Evolutionary conservation across 2,113 vertebrate species (phyloP).

Genomic region (Apeltes quadracus): DNA sequence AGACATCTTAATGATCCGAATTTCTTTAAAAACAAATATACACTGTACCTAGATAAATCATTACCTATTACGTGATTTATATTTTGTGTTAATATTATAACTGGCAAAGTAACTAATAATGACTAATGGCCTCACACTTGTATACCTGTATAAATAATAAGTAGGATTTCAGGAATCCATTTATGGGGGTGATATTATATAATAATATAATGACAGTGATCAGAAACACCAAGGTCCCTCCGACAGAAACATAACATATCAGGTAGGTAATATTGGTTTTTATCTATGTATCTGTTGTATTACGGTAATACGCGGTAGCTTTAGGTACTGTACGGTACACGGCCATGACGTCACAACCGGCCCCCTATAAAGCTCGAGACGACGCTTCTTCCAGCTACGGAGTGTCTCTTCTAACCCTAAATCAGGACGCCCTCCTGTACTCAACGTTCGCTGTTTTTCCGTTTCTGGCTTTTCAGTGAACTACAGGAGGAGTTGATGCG

Average conservation of each 20-base stretch:
- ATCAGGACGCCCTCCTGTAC: not conserved
- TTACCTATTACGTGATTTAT: not conserved
- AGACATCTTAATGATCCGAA: not conserved
- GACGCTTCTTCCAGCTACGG: not conserved
- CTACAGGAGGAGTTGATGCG: constrained; percentile 40
- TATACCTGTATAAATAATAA: not conserved
- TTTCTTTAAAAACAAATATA: not conserved
- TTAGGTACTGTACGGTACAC: constrained; percentile 7
- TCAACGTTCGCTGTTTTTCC: constrained; percentile 59
- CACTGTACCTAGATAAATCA: not conserved
- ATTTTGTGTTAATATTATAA: not conserved
- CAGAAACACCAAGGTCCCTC: not conserved
- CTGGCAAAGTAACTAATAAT: not conserved
- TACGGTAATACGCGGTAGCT: not conserved
- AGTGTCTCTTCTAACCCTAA: constrained; percentile 73
- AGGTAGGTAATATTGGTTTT: not conserved
- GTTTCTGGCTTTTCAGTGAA: constrained; percentile 66
- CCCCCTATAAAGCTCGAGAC: constrained; percentile 18
- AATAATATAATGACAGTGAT: not conserved
- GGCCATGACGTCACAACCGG: constrained; percentile 47
- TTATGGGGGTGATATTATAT: not conserved
- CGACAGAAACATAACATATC: not conserved
- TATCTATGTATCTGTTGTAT: not conserved
- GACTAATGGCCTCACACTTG: too few species aligned
- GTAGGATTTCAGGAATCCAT: not conserved